A percentile compares a stretch with the other conserved stretches of the same genome.
phyloP scores from a whole-genome alignment of 2,113 vertebrate species.

The Cochlearius cochlearius region DNA sequence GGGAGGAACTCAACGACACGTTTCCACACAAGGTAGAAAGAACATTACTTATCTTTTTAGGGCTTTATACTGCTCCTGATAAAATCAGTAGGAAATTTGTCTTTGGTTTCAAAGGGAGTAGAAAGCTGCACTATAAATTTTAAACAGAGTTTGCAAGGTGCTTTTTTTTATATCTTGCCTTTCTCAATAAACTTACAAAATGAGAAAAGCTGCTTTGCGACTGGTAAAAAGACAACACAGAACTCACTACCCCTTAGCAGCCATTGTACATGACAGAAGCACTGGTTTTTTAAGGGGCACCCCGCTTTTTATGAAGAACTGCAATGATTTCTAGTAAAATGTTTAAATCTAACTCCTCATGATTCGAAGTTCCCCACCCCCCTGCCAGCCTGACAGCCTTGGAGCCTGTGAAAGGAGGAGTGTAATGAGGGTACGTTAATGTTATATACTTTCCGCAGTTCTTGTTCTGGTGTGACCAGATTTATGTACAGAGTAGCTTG shows the following conservation, averaged over 20 bases:
- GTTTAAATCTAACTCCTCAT: constrained; percentile 1
- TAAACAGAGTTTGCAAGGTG: not conserved
- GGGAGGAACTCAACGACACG: not conserved
- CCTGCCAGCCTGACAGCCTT: not conserved
- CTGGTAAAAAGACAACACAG: not conserved
- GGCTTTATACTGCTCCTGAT: not conserved
- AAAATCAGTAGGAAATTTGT: constrained; percentile 10
- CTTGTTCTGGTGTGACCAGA: constrained; percentile 39
- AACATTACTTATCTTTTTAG: not conserved
- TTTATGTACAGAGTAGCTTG: constrained; percentile 32
- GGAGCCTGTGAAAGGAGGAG: constrained; percentile 1
- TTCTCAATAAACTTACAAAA: constrained; percentile 7
- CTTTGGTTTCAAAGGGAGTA: constrained; percentile 4
- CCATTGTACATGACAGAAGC: not conserved
- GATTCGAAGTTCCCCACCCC: not conserved
- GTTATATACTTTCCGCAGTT: constrained; percentile 7
- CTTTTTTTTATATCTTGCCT: not conserved
- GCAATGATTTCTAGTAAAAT: constrained; percentile 6
- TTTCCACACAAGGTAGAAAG: not conserved
- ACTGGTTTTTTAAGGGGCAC: not conserved
- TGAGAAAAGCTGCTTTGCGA: not conserved
- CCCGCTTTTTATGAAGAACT: not conserved
- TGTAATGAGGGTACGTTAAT: constrained; percentile 22
- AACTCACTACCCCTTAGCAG: not conserved
- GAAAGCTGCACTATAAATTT: not conserved